These are phyloP conservation scores for Nemoura dubitans DNA, from an alignment of 2,888 invertebrate genomes.

Conservation along the genomic window DNA sequence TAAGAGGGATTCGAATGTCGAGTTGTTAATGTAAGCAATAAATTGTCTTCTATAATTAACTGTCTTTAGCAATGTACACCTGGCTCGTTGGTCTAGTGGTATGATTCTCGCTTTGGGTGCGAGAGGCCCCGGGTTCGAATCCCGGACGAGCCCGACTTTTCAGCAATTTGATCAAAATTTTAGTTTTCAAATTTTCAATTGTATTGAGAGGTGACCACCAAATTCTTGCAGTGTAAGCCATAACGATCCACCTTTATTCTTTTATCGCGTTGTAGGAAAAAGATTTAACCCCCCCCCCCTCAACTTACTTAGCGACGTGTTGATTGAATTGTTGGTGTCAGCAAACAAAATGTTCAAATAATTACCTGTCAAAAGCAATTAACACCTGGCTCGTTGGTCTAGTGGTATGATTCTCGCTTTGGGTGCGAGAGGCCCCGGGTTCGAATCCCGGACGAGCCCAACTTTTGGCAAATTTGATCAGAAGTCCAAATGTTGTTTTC, in stretches of 20 bases:
- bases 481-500: too few species aligned
- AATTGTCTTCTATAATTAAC: background rate
- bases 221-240: too few species aligned
- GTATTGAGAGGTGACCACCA: too few species aligned
- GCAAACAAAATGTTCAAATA: background rate
- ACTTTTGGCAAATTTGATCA: background rate
- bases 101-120: conserved; percentile 7
- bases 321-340: background rate
- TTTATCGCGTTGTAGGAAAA: too few species aligned
- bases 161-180: too few species aligned
- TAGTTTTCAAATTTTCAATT: too few species aligned
- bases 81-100: conserved; percentile 3
- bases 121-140: background rate
- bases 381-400: background rate
- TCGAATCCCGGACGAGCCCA: background rate
- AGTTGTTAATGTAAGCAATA: background rate
- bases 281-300: too few species aligned
- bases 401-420: conserved; percentile 3
- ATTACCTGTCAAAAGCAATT: background rate
- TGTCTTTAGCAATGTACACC: too few species aligned
- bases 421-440: background rate
- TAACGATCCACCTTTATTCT: too few species aligned
- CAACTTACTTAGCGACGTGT: too few species aligned
- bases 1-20: too few species aligned
- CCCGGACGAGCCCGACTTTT: background rate